Conservation (phyloP, 2,888 invertebrate genomes). For the Cantharis nigra region DNA sequence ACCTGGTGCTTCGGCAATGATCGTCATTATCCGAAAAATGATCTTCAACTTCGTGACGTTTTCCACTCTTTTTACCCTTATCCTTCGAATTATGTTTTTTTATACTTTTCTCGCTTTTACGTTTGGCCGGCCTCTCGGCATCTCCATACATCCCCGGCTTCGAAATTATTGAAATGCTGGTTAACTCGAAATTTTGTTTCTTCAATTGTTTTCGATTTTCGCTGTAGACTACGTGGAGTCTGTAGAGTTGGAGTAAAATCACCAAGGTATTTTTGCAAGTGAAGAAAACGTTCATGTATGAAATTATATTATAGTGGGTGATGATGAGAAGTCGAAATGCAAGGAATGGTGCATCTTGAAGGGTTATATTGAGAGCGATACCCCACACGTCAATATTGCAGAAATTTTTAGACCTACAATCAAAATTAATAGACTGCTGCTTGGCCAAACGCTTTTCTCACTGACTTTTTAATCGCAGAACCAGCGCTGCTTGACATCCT, state of each 20-base stretch:
- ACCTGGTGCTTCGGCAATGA: slow-evolving; percentile 10
- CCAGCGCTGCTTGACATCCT: slow-evolving; percentile 55
- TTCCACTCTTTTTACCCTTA: slow-evolving; percentile 33
- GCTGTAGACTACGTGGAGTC: slow-evolving; percentile 79
- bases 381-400: slow-evolving; percentile 90
- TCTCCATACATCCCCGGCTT: slow-evolving; percentile 48
- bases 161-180: slow-evolving; percentile 62
- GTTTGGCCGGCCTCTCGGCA: slow-evolving; percentile 9
- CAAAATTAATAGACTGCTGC: neutral
- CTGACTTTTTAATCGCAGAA: slow-evolving; percentile 42
- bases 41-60: slow-evolving; percentile 39
- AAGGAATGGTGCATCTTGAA: slow-evolving; percentile 87
- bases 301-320: slow-evolving; percentile 84
- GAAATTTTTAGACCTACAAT: slow-evolving; percentile 66
- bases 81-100: slow-evolving; percentile 32
- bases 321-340: slow-evolving; percentile 86
- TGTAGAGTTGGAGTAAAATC: slow-evolving; percentile 83
- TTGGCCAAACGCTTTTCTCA: neutral
- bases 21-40: slow-evolving; percentile 36
- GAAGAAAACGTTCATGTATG: slow-evolving; percentile 96
- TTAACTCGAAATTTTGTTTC: slow-evolving; percentile 53
- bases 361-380: slow-evolving; percentile 83
- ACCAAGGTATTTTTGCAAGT: slow-evolving; percentile 91
- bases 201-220: slow-evolving; percentile 61
- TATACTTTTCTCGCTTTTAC: slow-evolving; percentile 24